Base-by-base conservation (phyloP, 2,113 vertebrate genomes). In the Nothocercus julius region DNA sequence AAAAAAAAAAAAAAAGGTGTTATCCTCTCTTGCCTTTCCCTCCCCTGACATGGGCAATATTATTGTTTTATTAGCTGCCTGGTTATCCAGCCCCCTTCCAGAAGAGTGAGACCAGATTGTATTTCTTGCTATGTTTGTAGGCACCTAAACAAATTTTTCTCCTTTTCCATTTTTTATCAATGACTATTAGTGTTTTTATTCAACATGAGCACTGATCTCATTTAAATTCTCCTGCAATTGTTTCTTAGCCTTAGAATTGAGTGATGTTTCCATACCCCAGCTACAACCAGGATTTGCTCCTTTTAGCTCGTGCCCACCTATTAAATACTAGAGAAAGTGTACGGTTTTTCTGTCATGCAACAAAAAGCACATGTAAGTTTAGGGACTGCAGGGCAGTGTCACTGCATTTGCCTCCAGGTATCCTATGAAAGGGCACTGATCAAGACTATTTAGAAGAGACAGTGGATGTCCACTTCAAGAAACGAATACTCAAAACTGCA, bases 401-500 rank as follows among this genome's bases (percentile, higher is more conserved):
- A 62, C 21, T 54, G 28, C 76, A 62, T 90, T 79, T 88, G 47
- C 34, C 56, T 53, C 42, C 32, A 40, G 77, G 66, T 56, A 42
- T 34, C 42, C 63, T 0, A 2, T 58, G 45, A 40, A 78, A 89
- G 70, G 44, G 12, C 77, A 63, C 49, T 79, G 68, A 93, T 86
- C 83, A 82, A 84, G 69, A 82, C 58, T 88, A 83, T 78, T 96
- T 94, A 92, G 0, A 0, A 95, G 93, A 93, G 83, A n/a, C 77
- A 7, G 2, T 16, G 69, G 58, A 73, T 92, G 95, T 94, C 86
- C 81, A 94, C 28, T 90, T 86, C 77, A 81, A 76, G 90, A 94
- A 92, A 93, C 59, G 75, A 96, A 93, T 76, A 81, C 88, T 79
- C 0, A 5, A 77, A 42, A 82, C 90, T 88, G 59, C 73, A 92